Base-by-base conservation (phyloP, 2,888 invertebrate species). In the Maniola hyperantus region DNA sequence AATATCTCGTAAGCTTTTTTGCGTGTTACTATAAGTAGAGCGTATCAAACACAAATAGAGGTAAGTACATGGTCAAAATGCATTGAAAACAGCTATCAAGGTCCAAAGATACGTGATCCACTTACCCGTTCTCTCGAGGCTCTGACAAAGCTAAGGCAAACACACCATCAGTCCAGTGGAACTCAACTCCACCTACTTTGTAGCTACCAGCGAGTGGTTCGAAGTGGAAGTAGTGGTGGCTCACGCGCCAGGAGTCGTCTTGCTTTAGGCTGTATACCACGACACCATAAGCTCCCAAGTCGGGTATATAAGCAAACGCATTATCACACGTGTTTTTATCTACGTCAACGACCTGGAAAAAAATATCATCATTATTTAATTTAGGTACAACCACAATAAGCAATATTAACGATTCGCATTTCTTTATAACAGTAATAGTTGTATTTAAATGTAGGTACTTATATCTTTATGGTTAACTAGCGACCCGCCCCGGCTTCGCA, bases 101-200 rank as follows among this genome's bases (percentile, higher is more conserved):
- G 76, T 69, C 66, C 55, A 26, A 26, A 48, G 65, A 59, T 70
- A 70, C 67, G 69, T 68, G 70, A 66, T 11, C 55, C 63, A 76
- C 86, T 83, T 73, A 93, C 93, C 94, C 94, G 74, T 95, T 93
- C 6, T 89, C 85, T 70, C 93, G 91, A 0, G 91, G 89, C 42
- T 93, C 93, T 0, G 95, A 95, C 18, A 96, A 85, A 1, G 96
- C 96, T 71, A 97, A 79, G 15, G 95, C 96, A 75, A 97, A 97
- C 0, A 97, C 93, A 1, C 97, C 97, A 81, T 97, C 97, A 0
- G 96, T 96, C 97, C 97, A 97, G 81, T 97, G 97, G 94, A 97
- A 97, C 80, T 95, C 94, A 26, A 96, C 93, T 6, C 97, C 97
- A 53, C 94, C 95, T 13, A 97, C 94, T 75, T 95, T 95, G 83